Evolutionary conservation across 2,797 vertebrate species (phyloP).

Genomic region (Dromococcyx pavoninus): DNA sequence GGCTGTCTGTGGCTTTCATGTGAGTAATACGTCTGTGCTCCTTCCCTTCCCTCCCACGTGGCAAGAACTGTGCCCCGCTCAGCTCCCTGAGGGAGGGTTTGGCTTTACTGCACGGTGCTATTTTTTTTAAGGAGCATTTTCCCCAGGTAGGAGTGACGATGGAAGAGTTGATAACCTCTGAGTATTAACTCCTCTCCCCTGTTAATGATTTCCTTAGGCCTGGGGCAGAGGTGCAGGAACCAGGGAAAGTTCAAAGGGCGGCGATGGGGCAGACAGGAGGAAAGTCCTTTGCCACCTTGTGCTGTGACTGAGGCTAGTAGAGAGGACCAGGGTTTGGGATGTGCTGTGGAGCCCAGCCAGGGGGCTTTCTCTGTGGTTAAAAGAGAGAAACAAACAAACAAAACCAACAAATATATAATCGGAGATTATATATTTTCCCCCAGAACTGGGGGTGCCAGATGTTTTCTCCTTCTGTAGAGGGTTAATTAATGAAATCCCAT

Average conservation of each 20-base stretch:
- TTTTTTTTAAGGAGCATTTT: background rate
- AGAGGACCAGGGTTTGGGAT: background rate
- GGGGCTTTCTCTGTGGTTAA: background rate
- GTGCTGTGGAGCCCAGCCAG: background rate
- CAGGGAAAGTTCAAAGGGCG: background rate
- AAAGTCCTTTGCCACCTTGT: background rate
- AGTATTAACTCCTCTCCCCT: background rate
- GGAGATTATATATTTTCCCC: fast-evolving
- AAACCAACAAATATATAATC: background rate
- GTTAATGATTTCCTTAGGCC: conserved; percentile 12
- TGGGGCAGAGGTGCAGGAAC: background rate
- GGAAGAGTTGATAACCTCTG: background rate
- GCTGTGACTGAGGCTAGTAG: too few species aligned
- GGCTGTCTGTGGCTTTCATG: background rate
- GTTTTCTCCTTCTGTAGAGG: background rate
- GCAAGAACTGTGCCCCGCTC: fast-evolving
- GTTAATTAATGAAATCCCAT: background rate
- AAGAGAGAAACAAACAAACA: fast-evolving
- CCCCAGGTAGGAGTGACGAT: background rate
- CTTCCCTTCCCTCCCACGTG: background rate
- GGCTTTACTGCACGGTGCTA: background rate
- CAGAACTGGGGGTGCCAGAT: fast-evolving
- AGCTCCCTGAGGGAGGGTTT: background rate
- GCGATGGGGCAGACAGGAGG: background rate
- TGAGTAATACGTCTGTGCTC: background rate